These are phyloP conservation scores for Andrena cerasifolii DNA, from an alignment of 1,140 invertebrate genomes.

Conservation along the genomic window DNA sequence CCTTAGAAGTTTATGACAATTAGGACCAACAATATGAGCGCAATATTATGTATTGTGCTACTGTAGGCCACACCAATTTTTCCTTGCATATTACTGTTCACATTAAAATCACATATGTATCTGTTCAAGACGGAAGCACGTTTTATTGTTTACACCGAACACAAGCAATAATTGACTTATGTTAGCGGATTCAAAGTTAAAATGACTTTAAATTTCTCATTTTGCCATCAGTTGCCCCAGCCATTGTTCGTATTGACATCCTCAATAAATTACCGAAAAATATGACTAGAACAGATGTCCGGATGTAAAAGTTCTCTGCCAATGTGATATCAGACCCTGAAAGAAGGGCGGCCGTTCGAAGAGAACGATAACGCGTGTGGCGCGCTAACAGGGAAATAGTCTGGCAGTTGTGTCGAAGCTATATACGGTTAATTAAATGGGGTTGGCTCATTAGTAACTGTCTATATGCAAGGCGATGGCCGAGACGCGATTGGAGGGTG, in stretches of 20 bases:
- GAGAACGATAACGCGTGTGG: conserved; percentile 40
- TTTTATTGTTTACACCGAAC: no score
- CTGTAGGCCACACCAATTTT: no score
- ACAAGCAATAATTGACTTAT: no score
- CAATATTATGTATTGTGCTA: no score
- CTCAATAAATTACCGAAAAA: conserved; percentile 19
- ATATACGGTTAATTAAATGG: conserved; percentile 74
- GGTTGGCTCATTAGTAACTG: conserved; percentile 74
- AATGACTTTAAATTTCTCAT: no score
- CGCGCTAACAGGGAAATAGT: conserved; percentile 62
- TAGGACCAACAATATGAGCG: no score
- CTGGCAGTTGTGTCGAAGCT: conserved; percentile 65
- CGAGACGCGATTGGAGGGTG: conserved; percentile 72
- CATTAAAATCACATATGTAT: no score
- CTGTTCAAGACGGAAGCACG: no score
- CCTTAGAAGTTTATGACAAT: no score
- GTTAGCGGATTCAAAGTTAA: no score
- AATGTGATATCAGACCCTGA: conserved; percentile 41
- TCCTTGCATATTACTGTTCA: no score
- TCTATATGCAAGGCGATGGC: conserved; percentile 75
- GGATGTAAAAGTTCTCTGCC: conserved; percentile 18
- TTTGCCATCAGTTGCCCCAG: no score
- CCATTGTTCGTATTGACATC: neutral
- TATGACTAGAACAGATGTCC: conserved; percentile 56
- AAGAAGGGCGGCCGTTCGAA: conserved; percentile 30